These are phyloP conservation scores for Chaenodraco wilsoni DNA, from an alignment of 2,797 vertebrate species.

Conservation along the genomic window DNA sequence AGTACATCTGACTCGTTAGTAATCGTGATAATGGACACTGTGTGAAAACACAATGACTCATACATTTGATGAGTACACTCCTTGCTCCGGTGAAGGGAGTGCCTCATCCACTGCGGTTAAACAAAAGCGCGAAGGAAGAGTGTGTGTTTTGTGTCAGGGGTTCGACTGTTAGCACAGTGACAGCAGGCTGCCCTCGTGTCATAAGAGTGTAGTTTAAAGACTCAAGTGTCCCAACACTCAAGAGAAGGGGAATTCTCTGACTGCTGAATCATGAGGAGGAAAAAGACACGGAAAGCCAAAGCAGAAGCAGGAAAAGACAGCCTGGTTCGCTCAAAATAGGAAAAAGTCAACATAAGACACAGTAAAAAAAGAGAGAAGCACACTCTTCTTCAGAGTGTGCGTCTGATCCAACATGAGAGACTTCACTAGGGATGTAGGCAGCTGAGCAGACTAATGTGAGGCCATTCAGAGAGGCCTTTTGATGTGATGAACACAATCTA, in stretches of 20 bases:
- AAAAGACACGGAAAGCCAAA: not conserved
- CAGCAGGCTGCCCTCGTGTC: slow-evolving; percentile 25
- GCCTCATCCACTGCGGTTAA: slow-evolving; percentile 14
- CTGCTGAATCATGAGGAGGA: slow-evolving; percentile 8
- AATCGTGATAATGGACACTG: slow-evolving; percentile 7
- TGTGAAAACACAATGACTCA: slow-evolving; percentile 53
- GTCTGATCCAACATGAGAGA: slow-evolving; percentile 51
- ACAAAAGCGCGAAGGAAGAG: slow-evolving; percentile 8
- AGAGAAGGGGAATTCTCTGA: slow-evolving; percentile 1
- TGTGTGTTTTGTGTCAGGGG: not conserved
- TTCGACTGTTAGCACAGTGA: slow-evolving; percentile 9
- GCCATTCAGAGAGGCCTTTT: slow-evolving; percentile 45
- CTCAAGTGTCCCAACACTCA: slow-evolving; percentile 2
- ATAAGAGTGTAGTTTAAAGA: slow-evolving; percentile 17
- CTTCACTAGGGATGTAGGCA: slow-evolving; percentile 29
- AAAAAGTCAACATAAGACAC: not conserved
- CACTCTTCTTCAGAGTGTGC: slow-evolving; percentile 8
- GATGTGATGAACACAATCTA: slow-evolving; percentile 48
- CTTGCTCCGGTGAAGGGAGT: slow-evolving; percentile 68
- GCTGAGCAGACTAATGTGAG: slow-evolving; percentile 18
- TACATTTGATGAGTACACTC: slow-evolving; percentile 32
- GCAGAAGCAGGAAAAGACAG: not conserved
- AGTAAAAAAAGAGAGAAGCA: not conserved
- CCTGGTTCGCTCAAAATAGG: slow-evolving; percentile 14
- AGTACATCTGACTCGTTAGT: not conserved